A percentile compares a stretch with the other conserved stretches of the same genome.
phyloP scores from a whole-genome alignment of 2,888 invertebrate species.

The Lymantria dispar region DNA sequence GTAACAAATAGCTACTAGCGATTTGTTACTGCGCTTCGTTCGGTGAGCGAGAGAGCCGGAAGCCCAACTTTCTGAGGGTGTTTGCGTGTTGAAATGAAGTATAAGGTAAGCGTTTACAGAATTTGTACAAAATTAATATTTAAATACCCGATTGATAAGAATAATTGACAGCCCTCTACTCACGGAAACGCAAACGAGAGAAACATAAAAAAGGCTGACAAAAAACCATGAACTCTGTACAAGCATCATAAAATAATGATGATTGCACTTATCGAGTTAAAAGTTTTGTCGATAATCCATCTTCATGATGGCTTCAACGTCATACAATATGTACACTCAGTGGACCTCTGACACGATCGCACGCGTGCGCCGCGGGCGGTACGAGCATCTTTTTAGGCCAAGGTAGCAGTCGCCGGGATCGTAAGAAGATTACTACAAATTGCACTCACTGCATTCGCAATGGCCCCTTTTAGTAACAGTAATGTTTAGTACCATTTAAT shows the following conservation, averaged over 20 bases:
- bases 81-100: too few species aligned
- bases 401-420: slow-evolving; percentile 66
- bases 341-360: slow-evolving; percentile 52
- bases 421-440: slow-evolving; percentile 63
- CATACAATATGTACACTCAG: slow-evolving; percentile 30
- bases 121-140: background rate
- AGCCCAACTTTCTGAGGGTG: too few species aligned
- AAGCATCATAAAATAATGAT: slow-evolving; percentile 17
- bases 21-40: too few species aligned
- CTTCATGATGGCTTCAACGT: slow-evolving; percentile 24
- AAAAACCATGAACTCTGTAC: slow-evolving; percentile 5
- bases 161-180: background rate
- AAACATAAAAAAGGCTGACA: background rate
- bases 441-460: slow-evolving; percentile 37
- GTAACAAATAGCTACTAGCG: too few species aligned
- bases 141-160: background rate
- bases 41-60: too few species aligned
- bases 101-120: too few species aligned
- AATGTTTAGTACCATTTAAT: slow-evolving; percentile 32
- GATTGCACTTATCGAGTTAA: slow-evolving; percentile 8
- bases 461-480: slow-evolving; percentile 23
- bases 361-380: slow-evolving; percentile 44
- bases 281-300: slow-evolving; percentile 24
- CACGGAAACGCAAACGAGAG: background rate
- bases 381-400: slow-evolving; percentile 73